These are phyloP conservation scores for Gibbula magus DNA, from an alignment of 2,888 invertebrate species.

Conservation along the genomic window DNA sequence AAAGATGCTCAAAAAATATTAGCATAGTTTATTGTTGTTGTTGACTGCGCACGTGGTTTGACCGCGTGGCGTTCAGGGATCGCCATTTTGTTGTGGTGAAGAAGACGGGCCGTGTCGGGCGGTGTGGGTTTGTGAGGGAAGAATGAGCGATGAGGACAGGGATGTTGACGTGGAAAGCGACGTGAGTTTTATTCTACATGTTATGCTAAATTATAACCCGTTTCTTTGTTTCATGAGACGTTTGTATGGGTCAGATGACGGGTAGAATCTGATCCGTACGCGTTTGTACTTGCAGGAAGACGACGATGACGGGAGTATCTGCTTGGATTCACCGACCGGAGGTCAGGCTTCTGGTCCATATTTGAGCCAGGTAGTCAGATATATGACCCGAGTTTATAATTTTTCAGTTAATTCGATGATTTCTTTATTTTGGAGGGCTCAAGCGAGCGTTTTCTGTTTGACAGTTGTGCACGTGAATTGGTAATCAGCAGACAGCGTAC, in stretches of 20 bases:
- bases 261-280: conserved; percentile 22
- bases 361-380: conserved; percentile 31
- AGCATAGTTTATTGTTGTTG: not conserved
- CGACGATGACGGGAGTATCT: conserved; percentile 40
- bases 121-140: conserved; percentile 34
- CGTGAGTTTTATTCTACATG: conserved; percentile 79
- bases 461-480: conserved; percentile 26
- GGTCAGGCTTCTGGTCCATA: conserved; percentile 27
- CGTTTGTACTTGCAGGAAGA: conserved; percentile 52
- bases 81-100: conserved; percentile 48
- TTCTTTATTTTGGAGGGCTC: not conserved
- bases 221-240: conserved; percentile 11
- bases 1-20: not conserved
- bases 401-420: not conserved
- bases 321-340: conserved; percentile 24
- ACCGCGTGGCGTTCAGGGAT: conserved; percentile 72
- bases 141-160: conserved; percentile 95
- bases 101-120: conserved; percentile 14
- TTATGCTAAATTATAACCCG: not conserved
- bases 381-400: not conserved
- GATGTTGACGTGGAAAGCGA: conserved; percentile 97
- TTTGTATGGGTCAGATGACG: conserved; percentile 23
- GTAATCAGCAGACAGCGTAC: conserved; percentile 17
- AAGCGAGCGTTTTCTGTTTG: not conserved
- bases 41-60: conserved; percentile 56